Percentiles rank a stretch among this genome's conserved stretches.
Conservation (phyloP, 2,113 vertebrate species). For the Chrysemys picta region DNA sequence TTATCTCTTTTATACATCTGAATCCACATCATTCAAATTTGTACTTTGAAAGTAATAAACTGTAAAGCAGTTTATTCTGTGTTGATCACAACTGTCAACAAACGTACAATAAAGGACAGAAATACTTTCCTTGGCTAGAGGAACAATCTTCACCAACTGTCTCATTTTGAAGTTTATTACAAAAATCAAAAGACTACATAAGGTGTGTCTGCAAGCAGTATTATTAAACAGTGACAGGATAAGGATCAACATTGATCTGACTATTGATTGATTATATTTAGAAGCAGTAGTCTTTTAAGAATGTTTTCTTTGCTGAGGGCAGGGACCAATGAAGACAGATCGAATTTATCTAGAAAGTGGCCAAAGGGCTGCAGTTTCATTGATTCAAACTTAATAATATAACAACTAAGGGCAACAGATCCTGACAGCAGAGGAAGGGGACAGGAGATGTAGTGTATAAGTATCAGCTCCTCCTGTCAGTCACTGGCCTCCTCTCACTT, state of each 20-base stretch:
- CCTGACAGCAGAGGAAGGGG: not conserved
- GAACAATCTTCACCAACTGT: slow-evolving; percentile 58
- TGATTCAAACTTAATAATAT: slow-evolving; percentile 37
- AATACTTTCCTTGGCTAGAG: slow-evolving; percentile 64
- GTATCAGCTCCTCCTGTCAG: not conserved
- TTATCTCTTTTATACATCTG: slow-evolving; percentile 88
- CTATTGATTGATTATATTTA: slow-evolving; percentile 72
- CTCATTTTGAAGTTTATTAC: slow-evolving; percentile 53
- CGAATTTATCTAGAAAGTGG: slow-evolving; percentile 37
- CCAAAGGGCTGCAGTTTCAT: slow-evolving; percentile 52
- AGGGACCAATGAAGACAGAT: slow-evolving; percentile 20
- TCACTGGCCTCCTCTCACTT: not conserved
- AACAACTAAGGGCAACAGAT: slow-evolving; percentile 50
- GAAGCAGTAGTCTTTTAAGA: slow-evolving; percentile 57
- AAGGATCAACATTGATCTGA: slow-evolving; percentile 61
- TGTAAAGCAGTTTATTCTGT: slow-evolving; percentile 80
- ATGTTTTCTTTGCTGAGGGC: slow-evolving; percentile 47
- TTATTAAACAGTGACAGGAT: slow-evolving; percentile 70
- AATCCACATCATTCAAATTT: slow-evolving; percentile 85
- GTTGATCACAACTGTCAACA: slow-evolving; percentile 83
- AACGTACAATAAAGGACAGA: slow-evolving; percentile 67
- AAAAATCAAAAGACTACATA: slow-evolving; percentile 44
- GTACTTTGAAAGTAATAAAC: slow-evolving; percentile 85
- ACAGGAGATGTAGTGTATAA: not conserved
- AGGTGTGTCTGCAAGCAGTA: slow-evolving; percentile 42